Evolutionary conservation across 2,797 vertebrate species (phyloP), one percentile per base, ranked within the genome.

Genomic region (Sebastes trivittatus): DNA sequence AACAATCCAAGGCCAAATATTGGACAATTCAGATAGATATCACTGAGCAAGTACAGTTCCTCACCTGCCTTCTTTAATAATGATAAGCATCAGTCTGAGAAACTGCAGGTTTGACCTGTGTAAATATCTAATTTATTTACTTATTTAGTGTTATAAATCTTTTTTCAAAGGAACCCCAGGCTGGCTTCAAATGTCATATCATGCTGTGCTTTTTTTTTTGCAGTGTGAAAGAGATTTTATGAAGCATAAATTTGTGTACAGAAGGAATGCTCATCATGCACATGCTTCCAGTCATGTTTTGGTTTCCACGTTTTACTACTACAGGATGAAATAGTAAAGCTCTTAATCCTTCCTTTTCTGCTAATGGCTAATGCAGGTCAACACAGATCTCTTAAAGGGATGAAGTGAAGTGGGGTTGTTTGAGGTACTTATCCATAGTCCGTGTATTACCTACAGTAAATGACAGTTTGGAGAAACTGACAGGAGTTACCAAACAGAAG

Each of bases 291-390:
- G 72, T 61, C 2, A 1, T 34, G 20, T 54, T 79, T 81, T 78
- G 75, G 46, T 80, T 71, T 81, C 83, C 72, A 80, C 7, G 36
- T 75, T 64, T 60, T 86, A 55, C 60, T 77, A 46, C 30, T 59
- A 25, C 42, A 29, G 68, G 62, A 62, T 59, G 63, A 75, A 81
- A 75, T 18, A 34, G 22, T 72, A 38, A 61, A 38, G 7, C 34
- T 77, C 67, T 76, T 60, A 27, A 56, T 59, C 30, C 18, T 81
- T 13, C 54, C 46, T 49, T 55, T 59, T 4, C 36, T 74, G 25
- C 60, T 73, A 34, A 78, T 75, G 62, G 25, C n/a, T 30, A 87
- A 79, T 77, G 46, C 55, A 72, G 72, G 34, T 91, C 76, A 79
- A 78, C 27, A 29, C 23, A 81, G 75, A 81, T 67, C 38, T 59